Evolutionary conservation across 2,113 vertebrate species (phyloP).

Genomic region (Microcebus tavaratra): DNA sequence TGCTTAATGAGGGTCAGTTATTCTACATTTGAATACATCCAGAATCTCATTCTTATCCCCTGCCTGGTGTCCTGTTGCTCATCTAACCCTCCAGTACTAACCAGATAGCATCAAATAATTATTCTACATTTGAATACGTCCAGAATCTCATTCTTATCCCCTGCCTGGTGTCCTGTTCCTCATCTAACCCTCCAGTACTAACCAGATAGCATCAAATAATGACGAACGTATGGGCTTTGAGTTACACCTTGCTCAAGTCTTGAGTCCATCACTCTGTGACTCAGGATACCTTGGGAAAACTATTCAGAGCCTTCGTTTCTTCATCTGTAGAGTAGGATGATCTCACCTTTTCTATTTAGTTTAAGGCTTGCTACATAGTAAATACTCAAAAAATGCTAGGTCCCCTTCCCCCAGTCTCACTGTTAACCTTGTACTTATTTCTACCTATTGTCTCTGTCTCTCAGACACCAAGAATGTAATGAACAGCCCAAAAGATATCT

Average conservation of each 20-base stretch:
- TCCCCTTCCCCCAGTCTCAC: neutral
- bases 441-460: neutral
- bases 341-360: neutral
- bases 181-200: neutral
- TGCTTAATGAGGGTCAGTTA: neutral
- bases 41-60: neutral
- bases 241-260: constrained; percentile 13
- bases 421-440: neutral
- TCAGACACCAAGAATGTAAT: neutral
- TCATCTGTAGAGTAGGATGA: neutral
- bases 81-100: neutral
- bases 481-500: neutral
- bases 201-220: neutral
- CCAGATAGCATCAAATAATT: neutral
- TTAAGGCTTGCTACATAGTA: neutral
- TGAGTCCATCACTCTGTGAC: neutral
- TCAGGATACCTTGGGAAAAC: neutral
- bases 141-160: neutral
- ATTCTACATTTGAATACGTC: neutral
- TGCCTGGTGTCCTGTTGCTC: neutral
- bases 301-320: neutral
- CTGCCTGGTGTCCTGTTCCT: neutral
- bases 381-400: neutral
- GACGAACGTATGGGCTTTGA: neutral
- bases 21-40: neutral